phyloP scores from a whole-genome alignment of 2,797 vertebrate genomes.

The Esox masquinongy region DNA sequence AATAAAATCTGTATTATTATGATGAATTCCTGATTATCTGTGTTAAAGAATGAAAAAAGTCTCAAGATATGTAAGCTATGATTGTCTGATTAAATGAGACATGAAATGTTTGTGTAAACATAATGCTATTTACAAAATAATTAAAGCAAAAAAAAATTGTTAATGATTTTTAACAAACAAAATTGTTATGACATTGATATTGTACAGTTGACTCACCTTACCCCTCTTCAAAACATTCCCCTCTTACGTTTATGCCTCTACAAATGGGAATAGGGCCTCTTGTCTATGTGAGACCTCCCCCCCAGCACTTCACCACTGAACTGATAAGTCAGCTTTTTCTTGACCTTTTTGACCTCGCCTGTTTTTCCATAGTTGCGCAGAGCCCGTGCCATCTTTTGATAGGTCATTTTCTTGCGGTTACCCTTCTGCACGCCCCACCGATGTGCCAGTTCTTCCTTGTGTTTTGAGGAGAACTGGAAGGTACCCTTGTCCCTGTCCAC shows the following conservation, averaged over 20 bases:
- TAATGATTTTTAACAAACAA: neutral
- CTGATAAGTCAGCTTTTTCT: slow-evolving; percentile 99
- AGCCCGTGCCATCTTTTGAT: slow-evolving; percentile 98
- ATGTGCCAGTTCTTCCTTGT: slow-evolving; percentile 94
- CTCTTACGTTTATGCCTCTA: neutral
- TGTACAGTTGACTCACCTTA: neutral
- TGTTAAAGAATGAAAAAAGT: slow-evolving; percentile 1
- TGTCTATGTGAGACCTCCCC: slow-evolving; percentile 82
- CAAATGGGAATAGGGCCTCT: slow-evolving; percentile 81
- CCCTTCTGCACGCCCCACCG: slow-evolving; percentile 98
- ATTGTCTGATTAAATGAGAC: neutral
- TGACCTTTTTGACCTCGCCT: slow-evolving; percentile 98
- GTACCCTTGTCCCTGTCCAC: slow-evolving; percentile 97
- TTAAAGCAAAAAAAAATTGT: neutral
- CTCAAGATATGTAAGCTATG: neutral
- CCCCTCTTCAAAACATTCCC: neutral
- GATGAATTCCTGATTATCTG: no score
- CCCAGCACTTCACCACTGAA: slow-evolving; percentile 99
- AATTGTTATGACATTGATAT: neutral
- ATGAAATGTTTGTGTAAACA: neutral
- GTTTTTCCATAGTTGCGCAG: slow-evolving; percentile 98
- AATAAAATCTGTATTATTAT: no score
- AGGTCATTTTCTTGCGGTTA: slow-evolving; percentile 99
- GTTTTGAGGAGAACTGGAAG: slow-evolving; percentile 99
- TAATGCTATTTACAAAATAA: slow-evolving; percentile 12